Base-by-base conservation (phyloP, 2,888 invertebrate genomes). In the Macropis europaea region DNA sequence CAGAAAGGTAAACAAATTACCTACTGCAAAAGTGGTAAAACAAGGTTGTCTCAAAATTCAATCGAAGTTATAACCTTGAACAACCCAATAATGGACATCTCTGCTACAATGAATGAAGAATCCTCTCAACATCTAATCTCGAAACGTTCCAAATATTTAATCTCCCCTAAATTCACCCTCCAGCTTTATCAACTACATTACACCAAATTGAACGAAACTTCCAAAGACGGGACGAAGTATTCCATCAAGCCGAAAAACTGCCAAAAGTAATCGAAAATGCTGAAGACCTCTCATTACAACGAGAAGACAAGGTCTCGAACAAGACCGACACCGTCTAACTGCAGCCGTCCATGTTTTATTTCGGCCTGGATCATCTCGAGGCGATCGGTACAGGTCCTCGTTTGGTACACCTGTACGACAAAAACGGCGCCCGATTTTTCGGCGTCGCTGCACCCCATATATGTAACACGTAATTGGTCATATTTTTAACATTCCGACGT, bases 391-490 rank as follows among this genome's bases (percentile, higher is more conserved):
- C 34, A 45, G 38, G 63, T 30, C 45, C 34, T n/a, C 28, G 26
- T n/a, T 43, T 13, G 24, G 64, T 59, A 54, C 63, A 70, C 59
- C 63, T 71, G 64, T 56, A 22, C 38, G 9, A 56, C 48, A 73
- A 79, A 79, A 81, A 79, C 57, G 52, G 15, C 56, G 57, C 43
- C 42, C 47, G 69, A 74, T 66, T 77, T 78, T 69, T 67, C 69
- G 62, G 53, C 52, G 40, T 56, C 59, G 70, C 28, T 43, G 19
- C 66, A 59, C 62, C 62, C 88, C 88, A 88, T 88, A 88, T 88
- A 88, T 87, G 88, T 84, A 85, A 68, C 76, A 48, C 76, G 82
- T 89, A 89, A 89, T 88, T 88, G 88, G 87, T 84, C 80, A 86
- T 86, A 87, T 82, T 86, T 87, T 85, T 66, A 71, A 62, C 69